A percentile compares a stretch with the other conserved stretches of the same genome.
Evolutionary conservation across 2,888 invertebrate genomes (phyloP).

Genomic region (Trissolcus japonicus): DNA sequence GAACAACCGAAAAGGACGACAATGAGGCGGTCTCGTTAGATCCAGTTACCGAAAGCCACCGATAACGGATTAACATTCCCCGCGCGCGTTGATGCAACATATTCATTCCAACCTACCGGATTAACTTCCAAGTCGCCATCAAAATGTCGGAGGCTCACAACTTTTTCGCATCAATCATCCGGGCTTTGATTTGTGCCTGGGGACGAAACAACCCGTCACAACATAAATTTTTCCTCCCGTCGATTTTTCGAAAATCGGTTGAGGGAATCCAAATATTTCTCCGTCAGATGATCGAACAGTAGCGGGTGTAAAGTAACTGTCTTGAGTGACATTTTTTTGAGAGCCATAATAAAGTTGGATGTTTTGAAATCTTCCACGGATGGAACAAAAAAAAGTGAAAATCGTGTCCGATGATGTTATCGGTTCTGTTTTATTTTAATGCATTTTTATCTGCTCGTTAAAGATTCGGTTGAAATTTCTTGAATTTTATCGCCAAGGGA

Average conservation of each 20-base stretch:
- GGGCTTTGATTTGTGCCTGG: neutral
- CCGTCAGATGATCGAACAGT: no score
- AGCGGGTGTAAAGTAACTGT: no score
- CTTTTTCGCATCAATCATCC: conserved; percentile 10
- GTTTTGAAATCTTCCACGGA: no score
- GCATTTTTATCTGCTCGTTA: no score
- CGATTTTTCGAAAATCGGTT: neutral
- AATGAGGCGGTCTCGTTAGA: conserved; percentile 53
- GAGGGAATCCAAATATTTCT: no score
- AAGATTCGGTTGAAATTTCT: no score
- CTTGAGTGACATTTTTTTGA: no score
- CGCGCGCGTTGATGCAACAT: conserved; percentile 47
- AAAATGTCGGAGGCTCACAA: neutral
- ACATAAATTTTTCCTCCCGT: conserved; percentile 13
- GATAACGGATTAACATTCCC: conserved; percentile 51
- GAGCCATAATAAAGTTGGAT: no score
- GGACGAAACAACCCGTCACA: conserved; percentile 21
- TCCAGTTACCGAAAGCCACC: conserved; percentile 52
- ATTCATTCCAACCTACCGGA: conserved; percentile 39
- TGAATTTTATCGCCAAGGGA: no score
- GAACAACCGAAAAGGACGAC: conserved; percentile 28
- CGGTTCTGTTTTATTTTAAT: no score
- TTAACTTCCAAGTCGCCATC: conserved; percentile 35
- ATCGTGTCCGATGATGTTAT: no score
- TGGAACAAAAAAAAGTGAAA: no score